These are phyloP conservation scores for Percina caprodes DNA, from an alignment of 2,113 vertebrate species.

Conservation along the genomic window DNA sequence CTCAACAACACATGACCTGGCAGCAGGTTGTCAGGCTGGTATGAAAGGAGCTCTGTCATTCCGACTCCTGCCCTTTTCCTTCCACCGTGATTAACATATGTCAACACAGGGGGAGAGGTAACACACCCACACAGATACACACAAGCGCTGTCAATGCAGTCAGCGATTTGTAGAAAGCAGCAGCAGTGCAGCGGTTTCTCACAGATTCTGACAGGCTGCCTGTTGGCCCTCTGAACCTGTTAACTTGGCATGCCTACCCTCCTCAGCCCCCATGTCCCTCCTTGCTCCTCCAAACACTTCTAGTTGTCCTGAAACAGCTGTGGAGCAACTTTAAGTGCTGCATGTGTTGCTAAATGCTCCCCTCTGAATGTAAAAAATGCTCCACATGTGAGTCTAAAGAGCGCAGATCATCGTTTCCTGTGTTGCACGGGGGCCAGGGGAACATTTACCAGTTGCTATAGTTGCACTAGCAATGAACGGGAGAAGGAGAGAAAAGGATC, in stretches of 20 bases:
- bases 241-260: slow-evolving; percentile 61
- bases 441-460: slow-evolving; percentile 77
- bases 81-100: slow-evolving; percentile 64
- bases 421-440: slow-evolving; percentile 62
- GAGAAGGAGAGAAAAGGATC: slow-evolving; percentile 29
- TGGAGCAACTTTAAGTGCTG: slow-evolving; percentile 56
- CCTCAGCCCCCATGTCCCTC: slow-evolving; percentile 32
- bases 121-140: slow-evolving; percentile 41
- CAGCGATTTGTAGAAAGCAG: slow-evolving; percentile 45
- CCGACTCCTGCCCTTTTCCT: slow-evolving; percentile 51
- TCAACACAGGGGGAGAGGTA: slow-evolving; percentile 56
- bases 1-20: slow-evolving; percentile 54
- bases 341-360: slow-evolving; percentile 77
- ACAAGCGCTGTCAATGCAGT: slow-evolving; percentile 47
- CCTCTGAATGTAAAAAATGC: slow-evolving; percentile 69
- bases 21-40: slow-evolving; percentile 65
- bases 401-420: slow-evolving; percentile 72
- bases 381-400: slow-evolving; percentile 73
- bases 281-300: slow-evolving; percentile 54
- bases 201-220: slow-evolving; percentile 53
- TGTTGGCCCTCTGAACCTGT: slow-evolving; percentile 69
- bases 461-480: slow-evolving; percentile 59
- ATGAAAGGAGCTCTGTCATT: slow-evolving; percentile 73
- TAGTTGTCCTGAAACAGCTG: slow-evolving; percentile 79
- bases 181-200: slow-evolving; percentile 60